Evolutionary conservation across 2,888 invertebrate species (phyloP).

Genomic region (Leuctra nigra): DNA sequence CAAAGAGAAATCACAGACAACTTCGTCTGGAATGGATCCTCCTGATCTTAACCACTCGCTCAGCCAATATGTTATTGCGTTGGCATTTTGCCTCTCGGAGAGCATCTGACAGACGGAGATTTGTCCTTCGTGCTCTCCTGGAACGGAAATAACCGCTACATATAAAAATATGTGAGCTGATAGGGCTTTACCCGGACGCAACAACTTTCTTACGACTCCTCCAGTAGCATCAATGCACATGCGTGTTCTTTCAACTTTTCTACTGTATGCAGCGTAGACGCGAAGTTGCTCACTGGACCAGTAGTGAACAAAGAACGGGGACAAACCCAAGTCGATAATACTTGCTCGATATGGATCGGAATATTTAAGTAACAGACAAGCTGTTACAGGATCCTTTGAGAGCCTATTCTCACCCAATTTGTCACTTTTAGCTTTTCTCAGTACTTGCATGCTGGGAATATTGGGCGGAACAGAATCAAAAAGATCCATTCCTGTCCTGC

Average conservation of each 20-base stretch:
- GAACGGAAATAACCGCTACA: slow-evolving; percentile 16
- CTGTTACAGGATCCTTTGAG: slow-evolving; percentile 16
- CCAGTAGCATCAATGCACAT: slow-evolving; percentile 25
- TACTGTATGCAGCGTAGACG: slow-evolving; percentile 18
- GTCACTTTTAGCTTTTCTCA: slow-evolving; percentile 20
- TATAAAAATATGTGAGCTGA: slow-evolving; percentile 21
- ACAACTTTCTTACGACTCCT: slow-evolving; percentile 18
- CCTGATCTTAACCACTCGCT: slow-evolving; percentile 21
- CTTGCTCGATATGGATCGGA: slow-evolving; percentile 11
- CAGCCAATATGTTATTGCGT: slow-evolving; percentile 23
- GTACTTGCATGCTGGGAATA: slow-evolving; percentile 17
- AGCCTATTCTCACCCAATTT: slow-evolving; percentile 2
- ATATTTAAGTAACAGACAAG: slow-evolving; percentile 18
- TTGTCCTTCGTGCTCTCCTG: slow-evolving; percentile 17
- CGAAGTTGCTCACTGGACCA: slow-evolving; percentile 20
- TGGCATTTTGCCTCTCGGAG: slow-evolving; percentile 22
- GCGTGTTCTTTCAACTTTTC: background rate
- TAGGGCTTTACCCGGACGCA: background rate
- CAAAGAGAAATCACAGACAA: slow-evolving; percentile 19
- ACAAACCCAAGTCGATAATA: slow-evolving; percentile 21
- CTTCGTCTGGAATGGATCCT: slow-evolving; percentile 14
- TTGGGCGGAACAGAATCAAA: slow-evolving; percentile 22
- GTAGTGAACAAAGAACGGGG: slow-evolving; percentile 25
- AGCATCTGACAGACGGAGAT: slow-evolving; percentile 24
- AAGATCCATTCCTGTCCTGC: slow-evolving; percentile 17